Percentiles rank a stretch among this genome's conserved stretches.
Conservation (phyloP, 2,888 invertebrate genomes). For the Empis stercorea region DNA sequence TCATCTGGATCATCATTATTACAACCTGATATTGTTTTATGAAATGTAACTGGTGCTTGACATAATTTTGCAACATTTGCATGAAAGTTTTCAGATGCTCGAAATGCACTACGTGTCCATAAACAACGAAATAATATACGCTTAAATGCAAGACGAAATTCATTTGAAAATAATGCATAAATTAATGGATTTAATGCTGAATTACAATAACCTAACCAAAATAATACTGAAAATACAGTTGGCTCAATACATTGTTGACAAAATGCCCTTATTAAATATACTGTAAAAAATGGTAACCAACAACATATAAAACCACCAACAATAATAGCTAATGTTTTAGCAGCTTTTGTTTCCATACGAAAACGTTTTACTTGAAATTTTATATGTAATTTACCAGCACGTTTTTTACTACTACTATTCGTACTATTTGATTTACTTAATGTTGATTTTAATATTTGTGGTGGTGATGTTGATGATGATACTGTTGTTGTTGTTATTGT, state of each 20-base stretch:
- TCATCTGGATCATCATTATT: slow-evolving; percentile 32
- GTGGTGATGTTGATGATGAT: slow-evolving; percentile 9
- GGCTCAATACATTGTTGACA: slow-evolving; percentile 74
- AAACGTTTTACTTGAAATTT: slow-evolving; percentile 85
- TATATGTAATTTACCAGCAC: slow-evolving; percentile 77
- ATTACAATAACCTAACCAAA: slow-evolving; percentile 97
- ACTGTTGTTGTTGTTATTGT: neutral
- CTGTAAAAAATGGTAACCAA: slow-evolving; percentile 95
- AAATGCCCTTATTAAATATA: slow-evolving; percentile 83
- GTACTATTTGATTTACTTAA: neutral
- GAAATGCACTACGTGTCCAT: slow-evolving; percentile 42
- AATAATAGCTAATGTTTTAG: slow-evolving; percentile 91
- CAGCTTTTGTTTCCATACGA: slow-evolving; percentile 91
- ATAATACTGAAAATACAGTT: slow-evolving; percentile 77
- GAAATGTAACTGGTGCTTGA: slow-evolving; percentile 34
- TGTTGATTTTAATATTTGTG: slow-evolving; percentile 7
- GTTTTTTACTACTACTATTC: slow-evolving; percentile 41
- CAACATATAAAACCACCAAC: slow-evolving; percentile 95
- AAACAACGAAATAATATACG: slow-evolving; percentile 78
- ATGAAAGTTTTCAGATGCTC: slow-evolving; percentile 36
- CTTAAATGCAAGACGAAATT: slow-evolving; percentile 90
- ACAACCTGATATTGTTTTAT: slow-evolving; percentile 35
- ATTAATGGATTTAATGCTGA: slow-evolving; percentile 92
- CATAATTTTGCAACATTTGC: slow-evolving; percentile 32
- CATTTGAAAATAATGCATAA: slow-evolving; percentile 87